These are phyloP conservation scores for Microplitis mediator DNA, from an alignment of 1,140 invertebrate species.

Conservation along the genomic window DNA sequence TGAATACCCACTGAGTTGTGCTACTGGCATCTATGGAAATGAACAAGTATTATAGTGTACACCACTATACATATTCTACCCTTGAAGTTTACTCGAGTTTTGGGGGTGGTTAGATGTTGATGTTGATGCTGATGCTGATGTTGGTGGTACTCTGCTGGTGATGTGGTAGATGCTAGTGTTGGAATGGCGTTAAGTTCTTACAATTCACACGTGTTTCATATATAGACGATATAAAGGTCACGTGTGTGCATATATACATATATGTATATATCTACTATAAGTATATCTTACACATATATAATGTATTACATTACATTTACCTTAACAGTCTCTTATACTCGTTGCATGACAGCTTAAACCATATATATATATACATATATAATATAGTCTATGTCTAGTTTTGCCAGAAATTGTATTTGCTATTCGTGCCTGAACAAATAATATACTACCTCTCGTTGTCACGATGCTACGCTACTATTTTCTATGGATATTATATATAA, in stretches of 20 bases:
- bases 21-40: conserved; percentile 2
- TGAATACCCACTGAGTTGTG: not conserved
- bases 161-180: not conserved
- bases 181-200: not conserved
- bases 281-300: not conserved
- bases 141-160: not conserved
- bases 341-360: not conserved
- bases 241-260: not conserved
- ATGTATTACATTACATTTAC: not conserved
- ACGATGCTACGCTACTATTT: too few species aligned
- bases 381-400: not conserved
- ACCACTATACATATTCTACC: not conserved
- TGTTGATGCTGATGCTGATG: not conserved
- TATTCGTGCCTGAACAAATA: conserved; percentile 1
- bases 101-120: not conserved
- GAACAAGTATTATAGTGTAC: not conserved
- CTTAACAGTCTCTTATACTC: not conserved
- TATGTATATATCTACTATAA: too few species aligned
- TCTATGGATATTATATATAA: not conserved
- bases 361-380: not conserved
- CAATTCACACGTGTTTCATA: not conserved
- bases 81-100: not conserved
- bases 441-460: not conserved
- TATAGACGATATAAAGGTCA: not conserved
- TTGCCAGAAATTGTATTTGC: not conserved